Evolutionary conservation across 2,113 vertebrate genomes (phyloP), one percentile per base, ranked within the genome.

Genomic region (Cisticola juncidis): DNA sequence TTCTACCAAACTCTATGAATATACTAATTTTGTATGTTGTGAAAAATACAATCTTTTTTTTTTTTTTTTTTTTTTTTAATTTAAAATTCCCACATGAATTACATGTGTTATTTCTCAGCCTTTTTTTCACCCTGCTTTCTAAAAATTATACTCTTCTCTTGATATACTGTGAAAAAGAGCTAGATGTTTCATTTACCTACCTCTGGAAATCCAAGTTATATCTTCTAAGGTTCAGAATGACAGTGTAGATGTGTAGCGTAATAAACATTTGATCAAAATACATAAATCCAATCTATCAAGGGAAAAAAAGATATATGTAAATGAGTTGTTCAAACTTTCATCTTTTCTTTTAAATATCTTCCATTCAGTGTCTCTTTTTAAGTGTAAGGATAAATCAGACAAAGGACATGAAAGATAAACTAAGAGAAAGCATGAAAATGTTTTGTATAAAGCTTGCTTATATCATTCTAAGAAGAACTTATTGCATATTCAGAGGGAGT

Each of bases 41-140:
- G 28, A 31, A 77, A 82, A 93, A 90, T 68, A 2, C 11, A 54
- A 33, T 19, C 11, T 28, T 11, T 18, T 17, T 9, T 21, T 20
- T 12, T 33, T 28, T 58, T 48, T 58, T 48, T 29, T 17, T 12
- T 14, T 2, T 16, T 4, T 42, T 47, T 5, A 9, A 14, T n/a
- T n/a, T n/a, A 51, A 72, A 29, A 25, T 13, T 2, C 2, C 7
- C 3, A 5, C 21, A 3, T 45, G 24, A 69, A 69, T 51, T 64
- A 12, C 0, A 0, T 76, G 10, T 2, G 38, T 2, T 2, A 13
- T 81, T 81, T 87, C 35, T 76, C 7, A 21, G 25, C 6, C 2
- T 10, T 50, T 83, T 31, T 87, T 90, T 8, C 5, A 66, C 1
- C 1, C 3, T 4, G 42, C 19, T 28, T 69, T 78, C 36, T 57